These are phyloP conservation scores for Calliphora vicina DNA, from an alignment of 1,140 invertebrate genomes.

Conservation along the genomic window DNA sequence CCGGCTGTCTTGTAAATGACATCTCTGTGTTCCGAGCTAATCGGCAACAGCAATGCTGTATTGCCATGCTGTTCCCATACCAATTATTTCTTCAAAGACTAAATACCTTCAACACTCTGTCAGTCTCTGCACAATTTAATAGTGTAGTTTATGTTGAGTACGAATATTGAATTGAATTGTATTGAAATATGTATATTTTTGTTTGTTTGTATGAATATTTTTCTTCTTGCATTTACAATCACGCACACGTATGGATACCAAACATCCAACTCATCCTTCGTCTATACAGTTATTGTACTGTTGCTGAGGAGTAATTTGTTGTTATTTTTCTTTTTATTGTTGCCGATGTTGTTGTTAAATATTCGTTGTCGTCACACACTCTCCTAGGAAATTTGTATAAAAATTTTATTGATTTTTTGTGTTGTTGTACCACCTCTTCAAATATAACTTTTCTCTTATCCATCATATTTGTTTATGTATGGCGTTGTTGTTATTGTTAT, in stretches of 20 bases:
- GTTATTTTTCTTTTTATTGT: background rate
- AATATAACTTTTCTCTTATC: background rate
- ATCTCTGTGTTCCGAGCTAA: too few relatives aligned
- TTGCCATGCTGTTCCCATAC: too few relatives aligned
- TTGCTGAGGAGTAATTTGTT: background rate
- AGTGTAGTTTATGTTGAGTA: background rate
- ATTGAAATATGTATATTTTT: background rate
- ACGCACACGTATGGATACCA: background rate
- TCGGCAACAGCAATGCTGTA: too few relatives aligned
- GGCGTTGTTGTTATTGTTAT: background rate
- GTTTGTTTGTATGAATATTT: background rate
- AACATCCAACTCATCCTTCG: background rate
- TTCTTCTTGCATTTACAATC: background rate
- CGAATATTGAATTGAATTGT: background rate
- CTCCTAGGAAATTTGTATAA: constrained; percentile 5
- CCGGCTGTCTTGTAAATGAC: too few relatives aligned
- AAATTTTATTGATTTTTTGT: constrained; percentile 10
- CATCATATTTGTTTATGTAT: background rate
- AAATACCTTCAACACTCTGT: too few relatives aligned
- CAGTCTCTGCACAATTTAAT: too few relatives aligned
- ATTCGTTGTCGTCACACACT: background rate
- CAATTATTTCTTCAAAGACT: too few relatives aligned
- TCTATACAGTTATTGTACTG: background rate
- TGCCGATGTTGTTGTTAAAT: background rate
- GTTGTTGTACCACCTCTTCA: background rate